These are phyloP conservation scores for Trichogramma dendrolimi DNA, from an alignment of 2,888 invertebrate species.

Conservation along the genomic window DNA sequence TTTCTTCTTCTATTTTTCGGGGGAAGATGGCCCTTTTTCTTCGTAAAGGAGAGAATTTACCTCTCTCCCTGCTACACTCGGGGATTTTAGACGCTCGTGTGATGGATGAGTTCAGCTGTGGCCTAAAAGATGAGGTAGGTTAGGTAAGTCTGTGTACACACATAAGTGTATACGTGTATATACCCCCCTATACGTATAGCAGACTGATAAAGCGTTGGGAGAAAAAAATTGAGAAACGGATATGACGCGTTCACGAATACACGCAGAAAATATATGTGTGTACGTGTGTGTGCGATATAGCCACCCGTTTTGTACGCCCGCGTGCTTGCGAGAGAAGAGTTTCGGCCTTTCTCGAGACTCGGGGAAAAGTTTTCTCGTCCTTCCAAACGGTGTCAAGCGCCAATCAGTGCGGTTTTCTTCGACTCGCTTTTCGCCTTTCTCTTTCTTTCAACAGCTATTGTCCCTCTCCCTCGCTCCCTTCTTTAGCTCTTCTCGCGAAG, in stretches of 20 bases:
- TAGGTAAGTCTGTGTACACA: not conserved
- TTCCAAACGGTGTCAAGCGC: not conserved
- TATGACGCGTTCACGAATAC: not conserved
- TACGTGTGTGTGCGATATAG: no score
- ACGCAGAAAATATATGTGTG: no score
- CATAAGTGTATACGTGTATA: no score
- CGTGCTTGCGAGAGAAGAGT: no score
- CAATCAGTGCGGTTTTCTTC: not conserved
- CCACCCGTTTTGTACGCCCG: no score
- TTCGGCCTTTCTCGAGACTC: no score
- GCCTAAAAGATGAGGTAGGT: slow-evolving; percentile 1
- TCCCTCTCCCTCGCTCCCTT: not conserved
- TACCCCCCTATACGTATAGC: no score
- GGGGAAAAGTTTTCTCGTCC: no score
- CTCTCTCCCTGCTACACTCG: no score
- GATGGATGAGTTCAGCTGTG: slow-evolving; percentile 15
- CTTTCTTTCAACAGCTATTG: not conserved
- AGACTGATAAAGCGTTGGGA: no score
- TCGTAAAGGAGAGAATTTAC: not conserved
- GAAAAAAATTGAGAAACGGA: not conserved
- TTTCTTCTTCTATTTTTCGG: not conserved
- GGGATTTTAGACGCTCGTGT: not conserved
- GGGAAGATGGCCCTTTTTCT: not conserved
- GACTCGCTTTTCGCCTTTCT: not conserved
- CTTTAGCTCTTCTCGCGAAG: not conserved